Conservation (phyloP, 1,140 invertebrate genomes). For the Cotesia chilonis region DNA sequence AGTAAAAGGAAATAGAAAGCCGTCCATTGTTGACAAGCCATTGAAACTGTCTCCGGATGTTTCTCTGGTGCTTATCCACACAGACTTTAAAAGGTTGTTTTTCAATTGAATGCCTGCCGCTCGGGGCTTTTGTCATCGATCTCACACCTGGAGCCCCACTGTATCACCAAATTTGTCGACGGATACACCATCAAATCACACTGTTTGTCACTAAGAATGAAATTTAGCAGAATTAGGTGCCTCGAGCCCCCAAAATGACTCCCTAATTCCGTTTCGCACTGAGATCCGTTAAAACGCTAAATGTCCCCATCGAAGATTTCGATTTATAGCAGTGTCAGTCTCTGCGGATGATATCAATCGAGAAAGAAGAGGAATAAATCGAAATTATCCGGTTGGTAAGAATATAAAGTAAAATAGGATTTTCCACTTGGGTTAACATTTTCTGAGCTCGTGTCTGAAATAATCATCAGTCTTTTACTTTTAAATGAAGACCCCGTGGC, state of each 20-base stretch:
- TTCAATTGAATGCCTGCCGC: neutral
- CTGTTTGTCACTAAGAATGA: neutral
- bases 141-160: neutral
- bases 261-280: neutral
- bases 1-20: neutral
- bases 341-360: too few species aligned
- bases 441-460: too few species aligned
- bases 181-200: neutral
- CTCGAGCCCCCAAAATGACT: slow-evolving; percentile 3
- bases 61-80: slow-evolving; percentile 1
- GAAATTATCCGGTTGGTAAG: too few species aligned
- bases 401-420: too few species aligned
- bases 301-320: too few species aligned
- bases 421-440: too few species aligned
- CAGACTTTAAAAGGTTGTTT: neutral
- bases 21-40: neutral
- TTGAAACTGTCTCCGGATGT: slow-evolving; percentile 26
- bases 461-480: too few species aligned
- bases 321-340: too few species aligned
- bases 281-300: too few species aligned
- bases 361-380: too few species aligned
- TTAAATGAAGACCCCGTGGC: too few species aligned
- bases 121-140: neutral
- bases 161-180: neutral
- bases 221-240: neutral